These are phyloP conservation scores for Labeo catla DNA, from an alignment of 2,113 vertebrate genomes.

Conservation along the genomic window DNA sequence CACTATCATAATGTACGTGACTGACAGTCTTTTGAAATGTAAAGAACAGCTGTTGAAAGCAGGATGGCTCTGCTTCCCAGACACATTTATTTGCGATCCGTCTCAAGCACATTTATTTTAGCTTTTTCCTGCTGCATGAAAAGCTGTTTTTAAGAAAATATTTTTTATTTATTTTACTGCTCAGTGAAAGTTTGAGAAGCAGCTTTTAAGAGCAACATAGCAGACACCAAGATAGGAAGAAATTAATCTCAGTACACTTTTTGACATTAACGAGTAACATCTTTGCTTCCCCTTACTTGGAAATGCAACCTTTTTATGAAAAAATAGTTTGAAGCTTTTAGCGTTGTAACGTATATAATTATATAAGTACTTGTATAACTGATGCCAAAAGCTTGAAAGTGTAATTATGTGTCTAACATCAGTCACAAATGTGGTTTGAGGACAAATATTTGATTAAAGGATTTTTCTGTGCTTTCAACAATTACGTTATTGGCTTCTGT, in stretches of 20 bases:
- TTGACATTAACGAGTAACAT: neutral
- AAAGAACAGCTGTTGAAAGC: neutral
- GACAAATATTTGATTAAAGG: neutral
- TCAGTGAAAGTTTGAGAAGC: neutral
- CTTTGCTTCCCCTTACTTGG: neutral
- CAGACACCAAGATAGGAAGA: neutral
- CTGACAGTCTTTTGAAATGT: neutral
- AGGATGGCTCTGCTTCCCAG: neutral
- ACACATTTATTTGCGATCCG: neutral
- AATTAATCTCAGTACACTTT: slow-evolving; percentile 3
- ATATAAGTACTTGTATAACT: neutral
- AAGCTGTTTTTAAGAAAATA: neutral
- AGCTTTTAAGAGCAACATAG: neutral
- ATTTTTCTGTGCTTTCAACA: neutral
- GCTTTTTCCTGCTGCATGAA: neutral
- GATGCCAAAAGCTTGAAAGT: slow-evolving; percentile 19
- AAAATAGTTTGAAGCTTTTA: neutral
- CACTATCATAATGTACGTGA: neutral
- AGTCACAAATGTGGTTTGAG: neutral
- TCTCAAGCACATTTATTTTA: neutral
- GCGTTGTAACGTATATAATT: neutral
- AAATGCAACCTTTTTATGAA: neutral
- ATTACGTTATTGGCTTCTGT: neutral
- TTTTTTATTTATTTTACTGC: neutral
- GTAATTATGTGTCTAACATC: neutral